These are phyloP conservation scores for Prunella himalayana DNA, from an alignment of 2,113 vertebrate genomes.

Conservation along the genomic window DNA sequence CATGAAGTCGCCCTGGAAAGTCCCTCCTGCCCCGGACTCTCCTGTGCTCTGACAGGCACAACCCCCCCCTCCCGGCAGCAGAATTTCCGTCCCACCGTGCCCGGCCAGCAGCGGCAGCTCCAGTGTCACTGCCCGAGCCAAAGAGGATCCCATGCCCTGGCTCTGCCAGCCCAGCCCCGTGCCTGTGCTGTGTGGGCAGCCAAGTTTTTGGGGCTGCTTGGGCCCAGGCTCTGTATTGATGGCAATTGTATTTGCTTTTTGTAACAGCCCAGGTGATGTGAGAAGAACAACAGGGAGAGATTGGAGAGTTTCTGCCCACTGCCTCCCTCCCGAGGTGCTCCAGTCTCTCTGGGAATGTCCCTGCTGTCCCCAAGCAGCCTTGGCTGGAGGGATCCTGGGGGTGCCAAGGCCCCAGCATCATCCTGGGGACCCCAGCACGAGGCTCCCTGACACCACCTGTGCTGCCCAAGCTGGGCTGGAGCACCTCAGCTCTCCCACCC, in stretches of 20 bases:
- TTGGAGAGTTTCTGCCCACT: background rate
- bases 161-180: background rate
- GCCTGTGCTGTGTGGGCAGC: background rate
- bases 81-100: accelerated
- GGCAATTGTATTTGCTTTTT: background rate
- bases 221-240: background rate
- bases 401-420: background rate
- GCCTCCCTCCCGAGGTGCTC: background rate
- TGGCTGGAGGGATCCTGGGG: background rate
- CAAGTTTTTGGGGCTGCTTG: background rate
- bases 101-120: background rate
- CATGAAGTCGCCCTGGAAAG: background rate
- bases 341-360: background rate
- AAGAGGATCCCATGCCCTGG: accelerated
- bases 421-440: background rate
- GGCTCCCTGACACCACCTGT: background rate
- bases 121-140: accelerated
- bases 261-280: background rate
- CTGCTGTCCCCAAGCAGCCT: accelerated
- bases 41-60: background rate
- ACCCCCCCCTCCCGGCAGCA: accelerated
- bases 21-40: background rate
- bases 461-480: background rate
- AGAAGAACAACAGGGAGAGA: background rate
- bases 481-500: background rate